These are phyloP conservation scores for Deilephila elpenor DNA, from an alignment of 2,888 invertebrate genomes.

Conservation along the genomic window DNA sequence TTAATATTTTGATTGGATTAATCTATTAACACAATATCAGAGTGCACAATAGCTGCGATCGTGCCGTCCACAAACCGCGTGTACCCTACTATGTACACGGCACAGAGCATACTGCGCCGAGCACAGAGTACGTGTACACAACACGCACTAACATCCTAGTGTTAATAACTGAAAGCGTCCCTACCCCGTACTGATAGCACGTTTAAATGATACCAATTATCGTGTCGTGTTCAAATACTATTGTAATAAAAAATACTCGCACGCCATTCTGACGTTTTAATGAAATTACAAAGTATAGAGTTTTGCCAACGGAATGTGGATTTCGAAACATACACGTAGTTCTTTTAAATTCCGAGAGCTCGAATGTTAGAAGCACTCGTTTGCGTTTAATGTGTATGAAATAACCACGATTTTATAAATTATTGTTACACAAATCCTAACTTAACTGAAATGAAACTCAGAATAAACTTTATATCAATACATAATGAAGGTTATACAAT, in stretches of 20 bases:
- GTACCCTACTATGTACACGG: slow-evolving; percentile 3
- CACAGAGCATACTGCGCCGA: too few species aligned
- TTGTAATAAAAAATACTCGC: slow-evolving; percentile 33
- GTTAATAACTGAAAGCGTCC: slow-evolving; percentile 15
- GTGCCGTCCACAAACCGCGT: slow-evolving; percentile 40
- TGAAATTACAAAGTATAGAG: background rate
- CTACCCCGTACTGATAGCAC: background rate
- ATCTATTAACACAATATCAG: slow-evolving; percentile 79
- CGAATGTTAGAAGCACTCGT: background rate
- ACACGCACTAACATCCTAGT: slow-evolving; percentile 6
- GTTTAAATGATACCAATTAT: slow-evolving; percentile 35
- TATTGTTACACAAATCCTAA: background rate
- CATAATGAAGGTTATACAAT: background rate
- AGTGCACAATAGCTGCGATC: slow-evolving; percentile 64
- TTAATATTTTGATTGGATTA: slow-evolving; percentile 84
- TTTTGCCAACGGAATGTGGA: background rate
- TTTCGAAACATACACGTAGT: background rate
- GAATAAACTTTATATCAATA: background rate
- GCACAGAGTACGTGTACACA: background rate
- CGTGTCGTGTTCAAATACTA: slow-evolving; percentile 41
- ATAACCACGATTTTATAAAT: background rate
- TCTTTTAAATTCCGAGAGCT: background rate
- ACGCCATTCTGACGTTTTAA: background rate
- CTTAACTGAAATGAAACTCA: background rate
- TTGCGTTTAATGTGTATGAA: too few species aligned